Conservation (phyloP, 92 coral and sea anemone genomes). For the Porites lobata region DNA sequence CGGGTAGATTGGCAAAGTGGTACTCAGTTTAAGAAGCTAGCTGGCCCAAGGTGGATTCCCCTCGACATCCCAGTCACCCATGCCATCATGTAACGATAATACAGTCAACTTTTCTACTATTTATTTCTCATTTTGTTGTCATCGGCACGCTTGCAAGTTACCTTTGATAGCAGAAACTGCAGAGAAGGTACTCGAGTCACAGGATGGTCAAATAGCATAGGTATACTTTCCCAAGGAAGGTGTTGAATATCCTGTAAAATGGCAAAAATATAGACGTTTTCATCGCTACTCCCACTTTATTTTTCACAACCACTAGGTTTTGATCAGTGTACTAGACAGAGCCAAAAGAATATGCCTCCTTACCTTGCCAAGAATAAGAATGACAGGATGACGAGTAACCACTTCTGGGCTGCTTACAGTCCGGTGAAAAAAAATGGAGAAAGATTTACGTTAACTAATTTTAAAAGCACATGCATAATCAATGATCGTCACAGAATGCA, state of each 20-base stretch:
- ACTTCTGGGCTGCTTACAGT: conserved; percentile 36
- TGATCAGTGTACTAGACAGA: not conserved
- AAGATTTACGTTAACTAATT: no score
- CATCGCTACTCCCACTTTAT: not conserved
- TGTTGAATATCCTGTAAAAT: conserved; percentile 86
- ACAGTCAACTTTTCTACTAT: no score
- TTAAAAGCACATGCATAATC: no score
- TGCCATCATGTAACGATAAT: no score
- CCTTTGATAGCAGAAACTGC: conserved; percentile 86
- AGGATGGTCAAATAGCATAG: conserved; percentile 87
- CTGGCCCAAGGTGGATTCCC: no score
- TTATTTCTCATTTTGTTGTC: no score
- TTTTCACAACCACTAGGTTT: not conserved
- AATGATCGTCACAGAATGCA: no score
- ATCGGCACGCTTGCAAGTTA: not conserved
- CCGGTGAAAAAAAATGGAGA: conserved; percentile 18
- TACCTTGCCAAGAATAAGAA: conserved; percentile 94
- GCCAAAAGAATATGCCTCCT: not conserved
- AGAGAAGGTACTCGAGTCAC: conserved; percentile 95
- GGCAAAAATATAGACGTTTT: not conserved
- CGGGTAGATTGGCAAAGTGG: no score
- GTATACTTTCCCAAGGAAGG: conserved; percentile 95
- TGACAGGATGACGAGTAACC: conserved; percentile 86
- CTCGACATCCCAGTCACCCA: no score
- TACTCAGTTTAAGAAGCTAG: no score